Base-by-base conservation (phyloP, 2,113 vertebrate genomes). In the Salvelinus namaycush region DNA sequence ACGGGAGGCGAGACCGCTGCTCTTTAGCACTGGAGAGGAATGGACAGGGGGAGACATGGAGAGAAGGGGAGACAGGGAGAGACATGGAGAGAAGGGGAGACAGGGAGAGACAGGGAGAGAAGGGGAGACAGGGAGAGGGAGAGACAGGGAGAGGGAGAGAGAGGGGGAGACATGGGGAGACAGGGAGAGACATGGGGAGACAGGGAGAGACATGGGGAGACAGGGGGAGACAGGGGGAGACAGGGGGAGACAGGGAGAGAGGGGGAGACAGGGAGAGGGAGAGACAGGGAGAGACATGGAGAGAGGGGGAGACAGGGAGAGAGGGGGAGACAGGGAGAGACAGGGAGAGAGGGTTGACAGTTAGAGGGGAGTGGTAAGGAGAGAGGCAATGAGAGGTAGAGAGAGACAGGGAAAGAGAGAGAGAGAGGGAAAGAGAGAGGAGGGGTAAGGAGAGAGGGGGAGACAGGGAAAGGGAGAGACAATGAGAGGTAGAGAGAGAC, bases 1-100 rank as follows among this genome's bases (percentile, higher is more conserved):
- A 93, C 24, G 78, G 88, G 14, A 91, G 77, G 2, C 87, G 91
- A 22, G 92, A 92, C 57, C 89, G 83, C 75, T 81, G 87, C 75
- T 93, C 92, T 70, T 72, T 87, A 3, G 67, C 81, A 34, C 93
- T 94, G 75, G 60, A 75, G 44, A 24, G 44, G 49, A 39, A 14
- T 16, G 7, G 34, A 39, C 8, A 2, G 20, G 16, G 8, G 7
- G 31, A 34, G 34, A 1, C 4, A 34, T 4, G 5, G 34, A 34
- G 34, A 6, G 31, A 34, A 4, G 5, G 31, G 5, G 31, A 34
- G 31, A 34, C 31, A 34, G 3, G 31, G 31, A 34, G n/a, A n/a
- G 57, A 54, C 24, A 24, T 1, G 24, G 16, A 24, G 31, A 48
- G 8, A 49, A 12, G 2, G 54, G 48, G 27, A 65, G 11, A 39